phyloP scores from a whole-genome alignment of 2,888 invertebrate genomes.

The Drosophila melanosoma region DNA sequence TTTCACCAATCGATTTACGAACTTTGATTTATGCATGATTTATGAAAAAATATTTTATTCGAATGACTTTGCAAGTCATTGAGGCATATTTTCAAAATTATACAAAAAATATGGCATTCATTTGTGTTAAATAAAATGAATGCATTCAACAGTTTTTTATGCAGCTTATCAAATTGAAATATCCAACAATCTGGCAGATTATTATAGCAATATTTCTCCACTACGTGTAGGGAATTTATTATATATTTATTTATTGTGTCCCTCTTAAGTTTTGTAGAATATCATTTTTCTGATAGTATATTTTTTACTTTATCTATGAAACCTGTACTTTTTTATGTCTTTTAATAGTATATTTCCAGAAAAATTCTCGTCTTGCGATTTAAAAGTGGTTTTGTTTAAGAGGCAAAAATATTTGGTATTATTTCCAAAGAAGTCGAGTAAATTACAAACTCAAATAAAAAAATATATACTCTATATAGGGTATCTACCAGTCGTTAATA shows the following conservation, averaged over 20 bases:
- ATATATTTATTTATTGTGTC: neutral
- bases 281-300: neutral
- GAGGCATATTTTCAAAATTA: neutral
- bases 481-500: neutral
- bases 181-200: neutral
- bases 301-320: neutral
- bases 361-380: neutral
- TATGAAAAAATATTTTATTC: neutral
- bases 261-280: neutral
- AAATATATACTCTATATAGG: neutral
- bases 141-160: neutral
- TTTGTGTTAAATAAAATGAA: neutral
- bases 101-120: neutral
- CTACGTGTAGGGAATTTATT: neutral
- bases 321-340: too few species aligned
- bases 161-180: neutral
- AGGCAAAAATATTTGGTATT: neutral
- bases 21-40: neutral
- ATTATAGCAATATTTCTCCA: neutral
- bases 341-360: too few species aligned
- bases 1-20: neutral
- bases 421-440: rapidly evolving
- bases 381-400: neutral
- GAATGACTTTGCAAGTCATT: neutral
- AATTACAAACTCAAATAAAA: neutral